Evolutionary conservation across 2,888 invertebrate species (phyloP).

Genomic region (Papilio protenor): DNA sequence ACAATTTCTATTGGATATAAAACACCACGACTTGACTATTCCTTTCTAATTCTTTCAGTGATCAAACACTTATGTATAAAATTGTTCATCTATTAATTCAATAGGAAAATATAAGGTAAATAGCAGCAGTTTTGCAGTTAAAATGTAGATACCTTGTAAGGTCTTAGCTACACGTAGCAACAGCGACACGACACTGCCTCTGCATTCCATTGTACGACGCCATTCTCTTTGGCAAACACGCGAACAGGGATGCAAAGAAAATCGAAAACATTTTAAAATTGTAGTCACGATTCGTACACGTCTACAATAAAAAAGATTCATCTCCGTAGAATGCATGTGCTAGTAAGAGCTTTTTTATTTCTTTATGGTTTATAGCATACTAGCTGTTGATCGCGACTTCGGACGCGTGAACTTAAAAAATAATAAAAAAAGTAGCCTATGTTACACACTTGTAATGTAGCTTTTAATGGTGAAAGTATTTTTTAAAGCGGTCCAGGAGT

Average conservation of each 20-base stretch:
- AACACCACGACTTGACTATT: neutral
- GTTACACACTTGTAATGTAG: too few relatives aligned
- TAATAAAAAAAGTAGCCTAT: neutral
- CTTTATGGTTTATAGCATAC: neutral
- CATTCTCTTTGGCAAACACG: conserved; percentile 53
- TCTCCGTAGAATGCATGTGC: neutral
- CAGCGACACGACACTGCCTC: conserved; percentile 51
- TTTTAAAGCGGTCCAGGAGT: too few relatives aligned
- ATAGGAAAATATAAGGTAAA: neutral
- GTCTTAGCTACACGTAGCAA: conserved; percentile 42
- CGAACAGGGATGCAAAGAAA: conserved; percentile 48
- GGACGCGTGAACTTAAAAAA: neutral
- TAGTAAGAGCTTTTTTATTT: neutral
- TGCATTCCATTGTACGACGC: conserved; percentile 54
- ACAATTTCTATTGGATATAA: neutral
- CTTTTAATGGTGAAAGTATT: too few relatives aligned
- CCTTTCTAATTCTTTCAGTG: too few relatives aligned
- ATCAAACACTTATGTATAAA: neutral
- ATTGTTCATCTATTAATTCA: neutral
- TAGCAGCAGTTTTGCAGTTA: conserved; percentile 23
- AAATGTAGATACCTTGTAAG: conserved; percentile 41
- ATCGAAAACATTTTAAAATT: conserved; percentile 45
- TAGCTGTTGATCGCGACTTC: neutral
- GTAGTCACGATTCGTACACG: neutral
- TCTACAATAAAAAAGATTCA: conserved; percentile 23